Conservation (phyloP, 1,140 invertebrate species). For the Octopus sinensis region DNA sequence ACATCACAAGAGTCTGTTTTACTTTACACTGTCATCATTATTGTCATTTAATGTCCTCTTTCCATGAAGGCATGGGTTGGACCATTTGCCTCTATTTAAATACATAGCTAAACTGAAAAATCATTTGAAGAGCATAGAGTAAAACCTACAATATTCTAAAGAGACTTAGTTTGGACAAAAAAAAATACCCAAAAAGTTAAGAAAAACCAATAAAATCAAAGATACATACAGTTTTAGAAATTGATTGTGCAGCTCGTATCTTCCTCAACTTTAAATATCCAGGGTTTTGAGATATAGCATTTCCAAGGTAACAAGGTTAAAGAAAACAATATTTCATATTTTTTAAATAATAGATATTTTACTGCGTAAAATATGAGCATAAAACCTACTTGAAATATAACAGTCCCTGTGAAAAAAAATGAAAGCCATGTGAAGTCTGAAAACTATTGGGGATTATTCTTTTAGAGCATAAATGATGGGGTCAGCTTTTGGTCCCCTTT, state of each 20-base stretch:
- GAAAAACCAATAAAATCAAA: not conserved
- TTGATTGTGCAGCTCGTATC: constrained; percentile 93
- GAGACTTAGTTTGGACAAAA: not conserved
- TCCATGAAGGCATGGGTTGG: not conserved
- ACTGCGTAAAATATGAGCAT: too few relatives aligned
- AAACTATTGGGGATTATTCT: too few relatives aligned
- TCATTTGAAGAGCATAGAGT: not conserved
- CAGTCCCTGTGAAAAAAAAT: too few relatives aligned
- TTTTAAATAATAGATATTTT: too few relatives aligned
- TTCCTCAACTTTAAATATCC: constrained; percentile 97
- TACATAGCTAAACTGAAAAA: not conserved
- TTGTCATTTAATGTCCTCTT: not conserved
- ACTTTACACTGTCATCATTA: too few relatives aligned
- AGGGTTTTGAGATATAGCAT: constrained; percentile 90
- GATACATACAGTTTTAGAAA: constrained; percentile 86
- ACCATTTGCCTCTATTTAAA: not conserved
- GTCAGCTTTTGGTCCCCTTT: too few relatives aligned
- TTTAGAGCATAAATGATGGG: too few relatives aligned
- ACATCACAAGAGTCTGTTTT: too few relatives aligned
- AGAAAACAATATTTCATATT: constrained; percentile 55
- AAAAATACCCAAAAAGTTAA: not conserved
- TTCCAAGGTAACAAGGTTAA: constrained; percentile 80
- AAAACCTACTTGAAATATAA: too few relatives aligned
- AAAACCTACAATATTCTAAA: not conserved
- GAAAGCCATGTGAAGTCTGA: too few relatives aligned